Conservation (phyloP, 2,113 vertebrate species). For the Osmerus mordax region DNA sequence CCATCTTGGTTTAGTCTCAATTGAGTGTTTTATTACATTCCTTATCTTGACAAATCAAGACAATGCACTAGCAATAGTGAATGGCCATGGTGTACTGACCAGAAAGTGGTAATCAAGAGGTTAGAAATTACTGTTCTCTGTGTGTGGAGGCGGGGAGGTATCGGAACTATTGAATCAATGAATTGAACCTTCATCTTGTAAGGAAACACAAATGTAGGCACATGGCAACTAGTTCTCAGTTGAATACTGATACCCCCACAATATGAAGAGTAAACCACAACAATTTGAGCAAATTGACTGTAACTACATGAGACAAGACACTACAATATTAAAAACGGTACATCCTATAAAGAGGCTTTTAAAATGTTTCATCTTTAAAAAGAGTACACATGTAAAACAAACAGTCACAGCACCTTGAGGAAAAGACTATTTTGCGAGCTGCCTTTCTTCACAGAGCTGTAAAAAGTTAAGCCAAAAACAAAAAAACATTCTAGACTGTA, state of each 20-base stretch:
- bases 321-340: constrained; percentile 35
- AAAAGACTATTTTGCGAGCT: constrained; percentile 29
- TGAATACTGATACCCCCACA: too few species aligned
- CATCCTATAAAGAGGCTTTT: constrained; percentile 45
- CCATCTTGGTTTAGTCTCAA: too few species aligned
- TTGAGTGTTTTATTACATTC: too few species aligned
- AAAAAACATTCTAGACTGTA: constrained; percentile 15
- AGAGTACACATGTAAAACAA: constrained; percentile 25
- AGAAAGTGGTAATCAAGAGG: too few species aligned
- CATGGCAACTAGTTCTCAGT: too few species aligned
- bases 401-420: constrained; percentile 50
- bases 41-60: too few species aligned
- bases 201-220: too few species aligned
- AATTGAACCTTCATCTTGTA: too few species aligned
- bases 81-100: too few species aligned
- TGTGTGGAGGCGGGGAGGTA: neutral
- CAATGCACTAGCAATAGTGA: too few species aligned
- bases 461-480: constrained; percentile 6
- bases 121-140: neutral
- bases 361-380: constrained; percentile 37
- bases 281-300: constrained; percentile 1
- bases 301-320: constrained; percentile 38
- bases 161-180: neutral
- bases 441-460: constrained; percentile 26
- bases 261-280: constrained; percentile 10